A percentile compares a stretch with the other conserved stretches of the same genome.
Evolutionary conservation across 2,113 vertebrate species (phyloP).

Genomic region (Oncorhynchus clarkii): DNA sequence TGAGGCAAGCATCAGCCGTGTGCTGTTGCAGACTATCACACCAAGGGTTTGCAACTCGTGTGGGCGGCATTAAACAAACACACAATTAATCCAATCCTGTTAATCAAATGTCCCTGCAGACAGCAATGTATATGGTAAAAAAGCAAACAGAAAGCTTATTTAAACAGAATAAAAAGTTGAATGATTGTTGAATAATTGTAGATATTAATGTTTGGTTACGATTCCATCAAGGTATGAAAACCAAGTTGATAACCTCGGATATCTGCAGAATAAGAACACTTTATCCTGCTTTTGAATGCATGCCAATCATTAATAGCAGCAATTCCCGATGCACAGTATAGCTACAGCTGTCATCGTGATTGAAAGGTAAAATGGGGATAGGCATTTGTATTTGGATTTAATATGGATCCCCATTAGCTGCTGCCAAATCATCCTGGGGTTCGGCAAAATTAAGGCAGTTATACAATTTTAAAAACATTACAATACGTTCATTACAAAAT

Average conservation of each 20-base stretch:
- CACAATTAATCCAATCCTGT: conserved; percentile 40
- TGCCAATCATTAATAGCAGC: not conserved
- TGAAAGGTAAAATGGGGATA: not conserved
- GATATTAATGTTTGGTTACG: not conserved
- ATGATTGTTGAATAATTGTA: not conserved
- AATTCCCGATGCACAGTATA: too few relatives aligned
- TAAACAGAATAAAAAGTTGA: not conserved
- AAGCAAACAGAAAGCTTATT: not conserved
- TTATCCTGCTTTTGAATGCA: not conserved
- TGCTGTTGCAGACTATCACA: conserved; percentile 19
- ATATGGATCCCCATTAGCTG: too few relatives aligned
- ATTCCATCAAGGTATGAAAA: too few relatives aligned
- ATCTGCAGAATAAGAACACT: not conserved
- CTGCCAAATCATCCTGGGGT: too few relatives aligned
- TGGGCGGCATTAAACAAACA: conserved; percentile 31
- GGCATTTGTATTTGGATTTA: not conserved
- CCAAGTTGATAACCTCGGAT: not conserved
- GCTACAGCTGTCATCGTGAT: too few relatives aligned
- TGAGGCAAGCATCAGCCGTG: conserved; percentile 24
- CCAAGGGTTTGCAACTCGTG: conserved; percentile 13
- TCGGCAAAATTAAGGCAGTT: too few relatives aligned
- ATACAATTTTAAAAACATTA: too few relatives aligned
- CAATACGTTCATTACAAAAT: too few relatives aligned
- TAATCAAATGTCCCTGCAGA: conserved; percentile 42
- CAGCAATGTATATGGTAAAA: not conserved